These are phyloP conservation scores for Agrotis exclamationis DNA, from an alignment of 2,888 invertebrate genomes.

Conservation along the genomic window DNA sequence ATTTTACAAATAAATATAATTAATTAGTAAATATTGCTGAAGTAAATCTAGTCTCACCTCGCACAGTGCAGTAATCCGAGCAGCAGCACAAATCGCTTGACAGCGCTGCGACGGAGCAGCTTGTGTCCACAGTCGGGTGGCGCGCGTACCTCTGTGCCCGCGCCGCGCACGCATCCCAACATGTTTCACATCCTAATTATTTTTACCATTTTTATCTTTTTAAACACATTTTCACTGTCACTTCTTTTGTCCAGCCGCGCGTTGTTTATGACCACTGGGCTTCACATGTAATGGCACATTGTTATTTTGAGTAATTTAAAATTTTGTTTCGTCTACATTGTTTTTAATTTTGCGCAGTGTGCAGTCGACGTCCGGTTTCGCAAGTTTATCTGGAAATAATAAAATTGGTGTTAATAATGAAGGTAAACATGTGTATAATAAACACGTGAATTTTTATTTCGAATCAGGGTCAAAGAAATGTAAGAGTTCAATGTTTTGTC, in stretches of 20 bases:
- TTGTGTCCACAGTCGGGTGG: constrained; percentile 58
- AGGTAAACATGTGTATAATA: neutral
- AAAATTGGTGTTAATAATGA: constrained; percentile 4
- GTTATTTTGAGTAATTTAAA: constrained; percentile 11
- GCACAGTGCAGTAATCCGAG: constrained; percentile 76
- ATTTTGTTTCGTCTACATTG: constrained; percentile 41
- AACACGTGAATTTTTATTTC: neutral
- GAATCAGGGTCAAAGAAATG: constrained; percentile 6
- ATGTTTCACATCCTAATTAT: constrained; percentile 86
- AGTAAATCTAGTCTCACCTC: constrained; percentile 70
- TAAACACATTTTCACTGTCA: constrained; percentile 69
- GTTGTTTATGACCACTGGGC: constrained; percentile 25
- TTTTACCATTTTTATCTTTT: constrained; percentile 68
- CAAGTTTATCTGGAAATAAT: constrained; percentile 37
- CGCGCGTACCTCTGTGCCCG: constrained; percentile 76
- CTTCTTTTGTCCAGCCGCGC: constrained; percentile 11
- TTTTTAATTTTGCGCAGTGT: constrained; percentile 37
- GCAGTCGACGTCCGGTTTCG: constrained; percentile 37
- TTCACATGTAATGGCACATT: constrained; percentile 48
- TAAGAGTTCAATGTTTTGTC: neutral
- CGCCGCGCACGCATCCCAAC: constrained; percentile 85
- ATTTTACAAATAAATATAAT: too few relatives aligned
- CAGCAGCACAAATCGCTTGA: constrained; percentile 59
- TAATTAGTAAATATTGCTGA: too few relatives aligned
- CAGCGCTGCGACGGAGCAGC: constrained; percentile 35